Conservation (phyloP, 2,797 vertebrate genomes). For the Sebastes matsubarae region DNA sequence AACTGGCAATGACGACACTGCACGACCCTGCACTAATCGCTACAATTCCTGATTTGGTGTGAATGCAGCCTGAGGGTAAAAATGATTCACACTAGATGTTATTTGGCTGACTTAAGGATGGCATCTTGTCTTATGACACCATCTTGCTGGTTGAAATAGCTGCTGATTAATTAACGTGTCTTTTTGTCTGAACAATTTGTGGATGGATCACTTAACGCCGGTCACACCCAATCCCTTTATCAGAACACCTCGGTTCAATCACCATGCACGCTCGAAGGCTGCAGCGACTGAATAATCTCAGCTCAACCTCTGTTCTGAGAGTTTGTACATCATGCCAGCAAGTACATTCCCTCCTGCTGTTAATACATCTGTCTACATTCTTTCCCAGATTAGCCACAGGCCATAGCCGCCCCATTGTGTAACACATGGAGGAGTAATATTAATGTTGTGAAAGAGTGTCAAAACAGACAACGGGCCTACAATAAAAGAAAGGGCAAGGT, state of each 20-base stretch:
- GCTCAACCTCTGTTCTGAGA: not conserved
- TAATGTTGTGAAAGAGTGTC: slow-evolving; percentile 32
- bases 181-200: not conserved
- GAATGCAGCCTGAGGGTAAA: too few relatives aligned
- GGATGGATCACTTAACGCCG: not conserved
- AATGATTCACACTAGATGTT: not conserved
- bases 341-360: slow-evolving; percentile 25
- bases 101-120: not conserved
- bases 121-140: not conserved
- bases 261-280: not conserved
- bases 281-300: not conserved
- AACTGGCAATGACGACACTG: too few relatives aligned
- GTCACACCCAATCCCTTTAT: not conserved
- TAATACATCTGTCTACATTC: slow-evolving; percentile 37
- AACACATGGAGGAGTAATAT: slow-evolving; percentile 34
- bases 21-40: too few relatives aligned
- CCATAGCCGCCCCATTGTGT: slow-evolving; percentile 9
- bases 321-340: not conserved
- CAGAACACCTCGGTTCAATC: not conserved
- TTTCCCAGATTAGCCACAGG: slow-evolving; percentile 25
- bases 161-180: not conserved
- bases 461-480: not conserved
- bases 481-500: not conserved
- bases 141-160: not conserved
- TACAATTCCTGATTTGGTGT: too few relatives aligned